A percentile compares a stretch with the other conserved stretches of the same genome.
These are phyloP conservation scores for Megaceryle maxima DNA, from an alignment of 2,113 vertebrate species.

Conservation along the genomic window DNA sequence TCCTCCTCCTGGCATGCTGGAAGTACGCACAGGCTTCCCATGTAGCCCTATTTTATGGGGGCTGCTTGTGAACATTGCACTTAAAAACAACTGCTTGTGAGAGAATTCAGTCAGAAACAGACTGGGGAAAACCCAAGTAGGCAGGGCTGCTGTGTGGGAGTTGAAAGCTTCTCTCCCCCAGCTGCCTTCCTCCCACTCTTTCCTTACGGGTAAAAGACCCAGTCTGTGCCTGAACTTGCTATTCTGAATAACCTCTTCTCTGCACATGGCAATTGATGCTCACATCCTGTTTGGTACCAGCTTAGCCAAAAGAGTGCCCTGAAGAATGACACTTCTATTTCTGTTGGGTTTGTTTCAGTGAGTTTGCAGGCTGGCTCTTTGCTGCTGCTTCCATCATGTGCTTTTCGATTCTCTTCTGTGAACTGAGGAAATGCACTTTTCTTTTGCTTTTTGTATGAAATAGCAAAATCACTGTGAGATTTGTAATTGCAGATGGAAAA, in stretches of 20 bases:
- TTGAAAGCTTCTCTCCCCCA: not conserved
- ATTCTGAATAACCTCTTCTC: constrained; percentile 21
- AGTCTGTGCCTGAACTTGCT: not conserved
- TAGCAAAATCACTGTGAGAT: not conserved
- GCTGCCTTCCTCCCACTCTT: not conserved
- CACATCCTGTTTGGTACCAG: constrained; percentile 41
- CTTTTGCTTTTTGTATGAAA: not conserved
- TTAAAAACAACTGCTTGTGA: not conserved
- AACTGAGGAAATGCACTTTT: not conserved
- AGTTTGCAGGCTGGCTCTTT: not conserved
- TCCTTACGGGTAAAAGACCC: not conserved
- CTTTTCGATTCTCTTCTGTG: not conserved
- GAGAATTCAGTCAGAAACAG: not conserved
- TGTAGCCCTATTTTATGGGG: not conserved
- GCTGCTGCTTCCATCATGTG: not conserved
- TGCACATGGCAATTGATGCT: not conserved
- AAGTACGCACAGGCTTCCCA: fast-evolving
- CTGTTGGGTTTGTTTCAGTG: not conserved
- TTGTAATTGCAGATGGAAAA: constrained; percentile 6
- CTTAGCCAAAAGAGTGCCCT: fast-evolving
- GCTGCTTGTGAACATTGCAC: not conserved
- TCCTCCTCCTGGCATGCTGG: not conserved
- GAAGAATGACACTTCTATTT: not conserved
- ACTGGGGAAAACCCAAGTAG: constrained; percentile 21
- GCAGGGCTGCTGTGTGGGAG: not conserved